Evolutionary conservation across 2,797 vertebrate genomes (phyloP).

Genomic region (Spea hammondii): DNA sequence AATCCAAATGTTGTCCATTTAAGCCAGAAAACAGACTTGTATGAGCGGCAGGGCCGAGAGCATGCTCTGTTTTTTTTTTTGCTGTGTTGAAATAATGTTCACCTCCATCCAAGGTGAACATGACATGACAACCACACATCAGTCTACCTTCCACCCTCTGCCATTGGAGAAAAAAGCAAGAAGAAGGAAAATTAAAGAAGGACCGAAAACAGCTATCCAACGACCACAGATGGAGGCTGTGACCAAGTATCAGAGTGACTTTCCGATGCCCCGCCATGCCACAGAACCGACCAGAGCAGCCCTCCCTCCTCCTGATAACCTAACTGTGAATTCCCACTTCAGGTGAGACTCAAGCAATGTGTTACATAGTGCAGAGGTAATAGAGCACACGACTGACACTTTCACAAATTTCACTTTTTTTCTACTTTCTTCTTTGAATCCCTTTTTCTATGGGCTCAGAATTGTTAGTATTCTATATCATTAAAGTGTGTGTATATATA

Average conservation of each 20-base stretch:
- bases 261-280: slow-evolving; percentile 55
- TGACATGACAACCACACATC: slow-evolving; percentile 58
- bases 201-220: slow-evolving; percentile 41
- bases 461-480: no score
- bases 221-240: slow-evolving; percentile 42
- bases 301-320: slow-evolving; percentile 71
- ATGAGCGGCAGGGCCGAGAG: no score
- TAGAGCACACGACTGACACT: no score
- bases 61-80: no score
- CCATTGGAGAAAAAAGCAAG: slow-evolving; percentile 34
- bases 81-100: not conserved
- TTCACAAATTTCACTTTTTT: no score
- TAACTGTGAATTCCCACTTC: slow-evolving; percentile 70
- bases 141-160: slow-evolving; percentile 56
- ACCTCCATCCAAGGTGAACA: slow-evolving; percentile 55
- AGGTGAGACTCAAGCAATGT: slow-evolving; percentile 58
- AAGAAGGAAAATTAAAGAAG: slow-evolving; percentile 7
- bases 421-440: no score
- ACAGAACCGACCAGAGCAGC: slow-evolving; percentile 57
- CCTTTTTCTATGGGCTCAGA: no score
- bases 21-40: no score
- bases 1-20: no score
- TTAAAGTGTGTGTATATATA: no score
- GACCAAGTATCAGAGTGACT: slow-evolving; percentile 72
- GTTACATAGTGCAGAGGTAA: not conserved